Percentiles rank a stretch among this genome's conserved stretches.
These are phyloP conservation scores for Amblyraja radiata DNA, from an alignment of 2,797 vertebrate genomes.

Conservation along the genomic window DNA sequence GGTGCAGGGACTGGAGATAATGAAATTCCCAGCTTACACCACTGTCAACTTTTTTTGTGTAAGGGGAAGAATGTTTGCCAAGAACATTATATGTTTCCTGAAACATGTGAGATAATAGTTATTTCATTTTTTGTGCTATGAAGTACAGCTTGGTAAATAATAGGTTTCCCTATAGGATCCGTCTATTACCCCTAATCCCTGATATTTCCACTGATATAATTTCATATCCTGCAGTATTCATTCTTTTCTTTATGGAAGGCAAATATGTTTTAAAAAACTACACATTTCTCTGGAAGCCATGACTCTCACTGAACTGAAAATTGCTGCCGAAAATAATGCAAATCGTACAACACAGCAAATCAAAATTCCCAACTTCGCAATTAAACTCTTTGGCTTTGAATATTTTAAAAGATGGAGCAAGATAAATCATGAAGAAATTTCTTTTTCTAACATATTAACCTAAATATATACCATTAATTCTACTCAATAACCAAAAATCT, in stretches of 20 bases:
- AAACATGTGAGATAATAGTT: neutral
- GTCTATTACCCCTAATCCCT: neutral
- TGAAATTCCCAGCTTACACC: no score
- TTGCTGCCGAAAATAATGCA: neutral
- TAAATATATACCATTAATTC: neutral
- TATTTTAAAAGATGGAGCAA: neutral
- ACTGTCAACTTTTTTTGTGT: no score
- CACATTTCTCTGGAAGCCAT: neutral
- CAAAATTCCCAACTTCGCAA: neutral
- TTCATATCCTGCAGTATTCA: neutral
- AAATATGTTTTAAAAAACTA: neutral
- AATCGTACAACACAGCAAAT: neutral
- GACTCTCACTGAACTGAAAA: neutral
- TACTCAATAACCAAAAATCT: no score
- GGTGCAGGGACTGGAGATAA: no score
- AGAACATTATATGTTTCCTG: neutral
- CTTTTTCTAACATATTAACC: neutral
- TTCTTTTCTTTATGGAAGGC: neutral
- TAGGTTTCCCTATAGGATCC: no score
- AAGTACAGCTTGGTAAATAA: neutral
- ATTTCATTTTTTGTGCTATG: neutral
- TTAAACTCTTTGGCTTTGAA: neutral
- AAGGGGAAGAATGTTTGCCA: no score
- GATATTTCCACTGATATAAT: neutral
- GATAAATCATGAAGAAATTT: neutral